Conservation (phyloP, 2,888 invertebrate genomes). For the Oasisia sp. region DNA sequence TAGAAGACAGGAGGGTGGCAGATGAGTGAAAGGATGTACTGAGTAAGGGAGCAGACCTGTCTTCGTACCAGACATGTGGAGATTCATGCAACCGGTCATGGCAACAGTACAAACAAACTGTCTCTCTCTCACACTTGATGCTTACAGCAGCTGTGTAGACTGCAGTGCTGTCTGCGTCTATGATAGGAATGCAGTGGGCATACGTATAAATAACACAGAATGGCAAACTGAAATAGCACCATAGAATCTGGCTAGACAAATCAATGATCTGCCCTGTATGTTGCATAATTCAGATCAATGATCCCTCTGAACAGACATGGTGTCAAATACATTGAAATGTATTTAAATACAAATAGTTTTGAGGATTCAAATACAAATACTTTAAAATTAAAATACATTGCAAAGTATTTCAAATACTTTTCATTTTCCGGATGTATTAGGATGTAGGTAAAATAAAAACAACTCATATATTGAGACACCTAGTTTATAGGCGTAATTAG, state of each 20-base stretch:
- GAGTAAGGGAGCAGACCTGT: neutral
- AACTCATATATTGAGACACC: no score
- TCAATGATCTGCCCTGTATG: neutral
- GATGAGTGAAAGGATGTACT: neutral
- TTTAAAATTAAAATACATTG: no score
- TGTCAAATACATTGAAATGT: no score
- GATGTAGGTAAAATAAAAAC: no score
- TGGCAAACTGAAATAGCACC: neutral
- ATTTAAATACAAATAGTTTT: no score
- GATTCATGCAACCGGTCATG: neutral
- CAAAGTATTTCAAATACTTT: no score
- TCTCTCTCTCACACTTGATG: neutral
- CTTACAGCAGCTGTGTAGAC: neutral
- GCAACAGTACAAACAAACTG: neutral
- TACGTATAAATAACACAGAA: neutral
- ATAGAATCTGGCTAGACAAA: neutral
- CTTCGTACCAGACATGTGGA: neutral
- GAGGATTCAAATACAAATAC: no score
- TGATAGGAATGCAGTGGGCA: neutral
- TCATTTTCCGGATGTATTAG: no score
- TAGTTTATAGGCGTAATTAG: no score
- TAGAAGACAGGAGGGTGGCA: neutral
- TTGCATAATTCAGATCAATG: no score
- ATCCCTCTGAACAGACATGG: no score
- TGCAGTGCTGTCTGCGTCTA: neutral